Evolutionary conservation across 2,888 invertebrate species (phyloP), one percentile per base, ranked within the genome.

Genomic region (Cephus pygmeus): DNA sequence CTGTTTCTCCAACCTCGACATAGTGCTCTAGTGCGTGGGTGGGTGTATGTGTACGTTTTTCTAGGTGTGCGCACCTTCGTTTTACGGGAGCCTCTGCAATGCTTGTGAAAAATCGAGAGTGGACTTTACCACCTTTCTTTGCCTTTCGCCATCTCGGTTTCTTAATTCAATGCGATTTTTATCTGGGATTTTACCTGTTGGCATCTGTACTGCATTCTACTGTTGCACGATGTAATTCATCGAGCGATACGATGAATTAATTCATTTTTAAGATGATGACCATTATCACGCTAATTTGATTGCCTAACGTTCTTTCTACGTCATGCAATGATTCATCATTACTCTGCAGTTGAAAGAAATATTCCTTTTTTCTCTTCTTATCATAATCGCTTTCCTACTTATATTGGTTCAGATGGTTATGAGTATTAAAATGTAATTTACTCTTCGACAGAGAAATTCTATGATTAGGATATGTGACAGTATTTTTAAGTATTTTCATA

Each of bases 1-100:
- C 56, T 23, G 56, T 56, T 56, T 56, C 56, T 56, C 23, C 23
- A 23, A 23, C 56, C 56, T 56, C 56, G 56, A 56, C 15, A 23
- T 23, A 56, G 56, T 56, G 56, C 23, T 56, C 23, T 56, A 33
- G 33, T 30, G 33, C 34, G 73, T 73, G 35, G 36, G 34, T 73
- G 74, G 33, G 30, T 40, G 56, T 68, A 68, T 75, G 75, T 68
- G 33, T 75, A 34, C 23, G 77, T 34, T 75, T 75, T 69, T 75
- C 71, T 71, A 34, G 69, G 69, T 76, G 30, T 56, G 40, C 71
- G 73, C 69, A 69, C 36, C 73, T 69, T 56, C 56, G 23, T 23
- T 56, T 23, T 23, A 56, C 56, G 56, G 23, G 56, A 56, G 23
- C 56, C 56, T 40, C 56, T 56, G 23, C 56, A 56, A 56, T 56